phyloP scores from a whole-genome alignment of 2,113 vertebrate species.

The Apteryx mantelli region DNA sequence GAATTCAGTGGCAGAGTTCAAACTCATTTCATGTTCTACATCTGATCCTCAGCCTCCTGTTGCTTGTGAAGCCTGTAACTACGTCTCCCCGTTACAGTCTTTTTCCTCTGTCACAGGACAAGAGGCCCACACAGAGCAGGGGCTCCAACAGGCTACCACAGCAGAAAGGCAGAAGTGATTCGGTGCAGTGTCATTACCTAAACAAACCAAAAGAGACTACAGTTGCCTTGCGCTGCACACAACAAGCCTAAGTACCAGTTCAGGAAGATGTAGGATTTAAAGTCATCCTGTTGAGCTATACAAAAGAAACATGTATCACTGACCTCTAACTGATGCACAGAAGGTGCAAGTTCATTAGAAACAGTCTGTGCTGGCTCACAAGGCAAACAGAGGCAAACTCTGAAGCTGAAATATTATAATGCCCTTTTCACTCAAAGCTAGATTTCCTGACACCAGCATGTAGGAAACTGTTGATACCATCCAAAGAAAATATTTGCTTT shows the following conservation, averaged over 20 bases:
- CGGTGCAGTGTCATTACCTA: neutral
- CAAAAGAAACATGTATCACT: neutral
- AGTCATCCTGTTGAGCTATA: neutral
- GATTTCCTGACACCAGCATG: accelerated
- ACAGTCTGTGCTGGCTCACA: neutral
- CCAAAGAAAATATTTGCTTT: neutral
- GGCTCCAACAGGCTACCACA: neutral
- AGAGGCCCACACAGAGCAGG: neutral
- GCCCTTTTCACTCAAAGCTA: neutral
- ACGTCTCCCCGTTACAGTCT: neutral
- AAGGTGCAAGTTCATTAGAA: neutral
- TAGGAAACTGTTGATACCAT: neutral
- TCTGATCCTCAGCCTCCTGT: neutral
- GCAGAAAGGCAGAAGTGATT: neutral
- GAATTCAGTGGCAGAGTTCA: neutral
- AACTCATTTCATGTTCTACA: neutral
- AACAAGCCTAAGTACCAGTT: neutral
- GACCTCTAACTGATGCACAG: neutral
- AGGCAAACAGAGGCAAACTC: neutral
- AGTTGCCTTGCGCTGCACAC: neutral
- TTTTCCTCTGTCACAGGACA: neutral
- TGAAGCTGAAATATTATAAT: neutral
- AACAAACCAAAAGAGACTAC: neutral
- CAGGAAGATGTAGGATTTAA: neutral
- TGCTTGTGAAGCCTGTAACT: neutral